These are phyloP conservation scores for Geococcyx californianus DNA, from an alignment of 2,113 vertebrate species.

Conservation along the genomic window DNA sequence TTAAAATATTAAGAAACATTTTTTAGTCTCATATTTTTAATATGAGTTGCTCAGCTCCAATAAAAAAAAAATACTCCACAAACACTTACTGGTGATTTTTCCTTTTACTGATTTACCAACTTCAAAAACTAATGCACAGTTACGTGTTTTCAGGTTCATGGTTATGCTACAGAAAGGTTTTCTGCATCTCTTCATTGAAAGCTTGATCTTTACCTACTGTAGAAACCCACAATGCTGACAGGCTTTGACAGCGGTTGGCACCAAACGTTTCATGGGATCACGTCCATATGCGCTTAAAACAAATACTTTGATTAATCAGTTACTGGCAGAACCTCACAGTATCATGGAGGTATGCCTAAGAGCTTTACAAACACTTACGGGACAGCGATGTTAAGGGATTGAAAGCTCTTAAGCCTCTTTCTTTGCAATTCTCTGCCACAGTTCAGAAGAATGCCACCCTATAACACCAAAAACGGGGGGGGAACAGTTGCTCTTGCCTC, in stretches of 20 bases:
- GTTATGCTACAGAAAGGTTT: neutral
- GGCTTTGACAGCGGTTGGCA: neutral
- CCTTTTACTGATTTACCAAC: neutral
- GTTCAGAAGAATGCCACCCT: conserved; percentile 71
- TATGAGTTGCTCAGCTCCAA: neutral
- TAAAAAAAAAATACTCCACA: neutral
- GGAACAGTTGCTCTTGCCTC: conserved; percentile 48
- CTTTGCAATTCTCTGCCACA: conserved; percentile 68
- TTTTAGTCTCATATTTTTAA: neutral
- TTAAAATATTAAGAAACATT: neutral
- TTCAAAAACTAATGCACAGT: neutral
- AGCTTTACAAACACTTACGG: conserved; percentile 24
- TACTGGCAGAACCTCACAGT: conserved; percentile 30
- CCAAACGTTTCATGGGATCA: neutral
- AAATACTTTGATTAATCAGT: conserved; percentile 53
- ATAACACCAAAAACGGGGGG: conserved; percentile 37
- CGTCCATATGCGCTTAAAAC: conserved; percentile 4
- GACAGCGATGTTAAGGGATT: conserved; percentile 38
- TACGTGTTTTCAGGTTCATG: fast-evolving
- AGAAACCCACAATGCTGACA: neutral
- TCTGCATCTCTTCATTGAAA: neutral
- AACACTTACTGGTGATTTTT: neutral
- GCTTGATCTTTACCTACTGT: neutral
- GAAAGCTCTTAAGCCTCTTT: conserved; percentile 70
- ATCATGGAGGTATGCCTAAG: conserved; percentile 17